Conservation (phyloP, 2,797 vertebrate genomes). For the Limosa lapponica region DNA sequence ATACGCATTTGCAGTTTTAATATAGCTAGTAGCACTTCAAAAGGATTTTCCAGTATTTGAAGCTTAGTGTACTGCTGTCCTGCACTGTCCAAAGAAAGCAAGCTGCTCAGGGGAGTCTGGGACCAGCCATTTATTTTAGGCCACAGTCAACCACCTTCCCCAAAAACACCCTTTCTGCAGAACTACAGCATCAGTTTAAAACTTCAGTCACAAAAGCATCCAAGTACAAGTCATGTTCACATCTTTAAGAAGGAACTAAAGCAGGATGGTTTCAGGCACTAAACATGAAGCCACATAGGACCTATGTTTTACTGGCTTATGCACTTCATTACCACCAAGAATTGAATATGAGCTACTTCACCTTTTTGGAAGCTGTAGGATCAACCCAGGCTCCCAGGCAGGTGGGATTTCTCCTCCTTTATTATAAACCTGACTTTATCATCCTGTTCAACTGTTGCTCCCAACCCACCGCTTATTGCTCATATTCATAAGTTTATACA, state of each 20-base stretch:
- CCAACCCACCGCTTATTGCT: not conserved
- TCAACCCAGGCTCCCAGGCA: not conserved
- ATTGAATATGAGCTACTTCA: not conserved
- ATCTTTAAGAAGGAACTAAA: not conserved
- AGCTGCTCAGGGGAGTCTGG: not conserved
- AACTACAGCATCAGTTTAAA: not conserved
- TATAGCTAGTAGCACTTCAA: not conserved
- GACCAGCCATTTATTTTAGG: conserved; percentile 10
- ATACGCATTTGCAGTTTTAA: not conserved
- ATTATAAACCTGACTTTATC: not conserved
- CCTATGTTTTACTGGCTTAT: not conserved
- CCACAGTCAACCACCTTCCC: not conserved
- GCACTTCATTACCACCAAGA: not conserved
- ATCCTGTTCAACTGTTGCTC: not conserved
- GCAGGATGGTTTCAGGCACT: not conserved
- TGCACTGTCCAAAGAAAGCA: not conserved
- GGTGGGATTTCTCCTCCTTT: not conserved
- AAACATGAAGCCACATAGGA: not conserved
- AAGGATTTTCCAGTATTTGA: not conserved
- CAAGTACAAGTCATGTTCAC: not conserved
- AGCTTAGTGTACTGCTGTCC: not conserved
- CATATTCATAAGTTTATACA: not conserved
- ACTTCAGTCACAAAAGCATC: not conserved
- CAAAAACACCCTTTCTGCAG: not conserved
- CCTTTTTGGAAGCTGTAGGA: not conserved